Evolutionary conservation across 2,888 invertebrate species (phyloP).

Genomic region (Chrysopilus asiliformis): DNA sequence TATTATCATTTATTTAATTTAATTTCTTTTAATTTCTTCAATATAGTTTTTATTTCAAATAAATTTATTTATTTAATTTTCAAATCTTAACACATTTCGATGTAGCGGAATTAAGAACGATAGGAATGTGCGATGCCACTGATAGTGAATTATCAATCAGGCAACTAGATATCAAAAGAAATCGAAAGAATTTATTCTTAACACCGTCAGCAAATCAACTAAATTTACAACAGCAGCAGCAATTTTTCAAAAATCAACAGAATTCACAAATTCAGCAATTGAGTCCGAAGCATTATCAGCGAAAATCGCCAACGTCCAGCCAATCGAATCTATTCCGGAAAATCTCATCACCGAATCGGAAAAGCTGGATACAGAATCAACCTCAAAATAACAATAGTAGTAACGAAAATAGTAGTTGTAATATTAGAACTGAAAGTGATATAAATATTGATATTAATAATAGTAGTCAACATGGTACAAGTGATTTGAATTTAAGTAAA

Average conservation of each 20-base stretch:
- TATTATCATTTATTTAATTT: neutral
- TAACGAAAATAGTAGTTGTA: slow-evolving; percentile 27
- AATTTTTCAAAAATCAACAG: neutral
- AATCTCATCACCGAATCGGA: slow-evolving; percentile 1
- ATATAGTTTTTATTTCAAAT: slow-evolving; percentile 15
- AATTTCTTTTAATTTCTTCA: slow-evolving; percentile 9
- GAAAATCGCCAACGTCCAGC: slow-evolving; percentile 5
- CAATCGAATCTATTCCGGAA: slow-evolving; percentile 5
- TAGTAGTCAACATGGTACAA: slow-evolving; percentile 13
- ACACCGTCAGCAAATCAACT: neutral
- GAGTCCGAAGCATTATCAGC: slow-evolving; percentile 3
- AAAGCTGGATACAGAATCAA: too few relatives aligned
- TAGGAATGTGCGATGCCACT: slow-evolving; percentile 21
- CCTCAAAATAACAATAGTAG: neutral
- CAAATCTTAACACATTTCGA: slow-evolving; percentile 14
- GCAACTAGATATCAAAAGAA: slow-evolving; percentile 7
- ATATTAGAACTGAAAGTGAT: slow-evolving; percentile 21
- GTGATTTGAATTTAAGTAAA: slow-evolving; percentile 35
- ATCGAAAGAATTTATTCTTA: slow-evolving; percentile 1
- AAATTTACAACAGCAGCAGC: neutral
- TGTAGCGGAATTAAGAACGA: slow-evolving; percentile 27
- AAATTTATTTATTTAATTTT: slow-evolving; percentile 14
- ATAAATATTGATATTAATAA: slow-evolving; percentile 26
- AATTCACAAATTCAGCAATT: slow-evolving; percentile 6
- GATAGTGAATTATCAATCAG: slow-evolving; percentile 21